Percentiles rank a stretch among this genome's conserved stretches.
Conservation (phyloP, 2,797 vertebrate genomes). For the Intellagama lesueurii region DNA sequence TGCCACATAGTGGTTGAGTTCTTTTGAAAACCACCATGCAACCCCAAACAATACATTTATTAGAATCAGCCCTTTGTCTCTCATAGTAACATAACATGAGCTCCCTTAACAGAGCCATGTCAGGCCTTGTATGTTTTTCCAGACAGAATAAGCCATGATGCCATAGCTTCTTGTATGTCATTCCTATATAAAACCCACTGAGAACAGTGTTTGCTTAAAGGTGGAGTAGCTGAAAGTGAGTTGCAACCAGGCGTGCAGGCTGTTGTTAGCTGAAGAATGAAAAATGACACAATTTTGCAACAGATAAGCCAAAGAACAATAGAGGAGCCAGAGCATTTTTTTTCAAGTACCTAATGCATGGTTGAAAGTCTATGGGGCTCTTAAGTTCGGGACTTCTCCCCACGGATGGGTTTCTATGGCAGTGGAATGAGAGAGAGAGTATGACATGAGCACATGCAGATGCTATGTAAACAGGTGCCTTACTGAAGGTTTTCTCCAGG, state of each 20-base stretch:
- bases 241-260: neutral
- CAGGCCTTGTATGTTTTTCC: neutral
- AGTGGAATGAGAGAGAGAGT: conserved; percentile 79
- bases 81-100: neutral
- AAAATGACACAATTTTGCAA: conserved; percentile 51
- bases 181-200: neutral
- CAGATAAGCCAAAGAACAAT: conserved; percentile 64
- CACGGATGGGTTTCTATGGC: conserved; percentile 82
- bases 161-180: neutral
- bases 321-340: conserved; percentile 48
- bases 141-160: neutral
- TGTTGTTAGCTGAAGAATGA: conserved; percentile 25
- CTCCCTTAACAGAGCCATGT: neutral
- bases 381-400: conserved; percentile 85
- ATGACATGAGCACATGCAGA: conserved; percentile 62
- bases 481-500: neutral
- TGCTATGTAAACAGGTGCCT: conserved; percentile 22
- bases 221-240: conserved; percentile 41
- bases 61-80: no score
- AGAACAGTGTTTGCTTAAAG: neutral
- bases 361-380: conserved; percentile 83
- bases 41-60: neutral
- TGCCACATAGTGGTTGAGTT: neutral
- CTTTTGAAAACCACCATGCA: neutral
- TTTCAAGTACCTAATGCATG: conserved; percentile 83